A percentile compares a stretch with the other conserved stretches of the same genome.
These are phyloP conservation scores for Meganola albula DNA, from an alignment of 2,888 invertebrate genomes.

Conservation along the genomic window DNA sequence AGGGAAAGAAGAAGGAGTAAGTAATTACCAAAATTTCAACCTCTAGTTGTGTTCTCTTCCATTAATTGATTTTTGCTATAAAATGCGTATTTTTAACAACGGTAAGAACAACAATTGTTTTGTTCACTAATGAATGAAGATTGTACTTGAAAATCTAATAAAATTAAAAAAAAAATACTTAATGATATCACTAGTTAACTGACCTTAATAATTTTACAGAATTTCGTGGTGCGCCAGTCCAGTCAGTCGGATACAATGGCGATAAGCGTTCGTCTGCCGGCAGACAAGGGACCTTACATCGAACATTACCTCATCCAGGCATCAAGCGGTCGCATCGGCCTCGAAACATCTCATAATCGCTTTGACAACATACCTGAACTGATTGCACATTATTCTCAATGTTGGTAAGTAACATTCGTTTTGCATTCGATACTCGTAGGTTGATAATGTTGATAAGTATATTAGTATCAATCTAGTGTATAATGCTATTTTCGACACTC, in stretches of 20 bases:
- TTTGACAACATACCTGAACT: conserved; percentile 95
- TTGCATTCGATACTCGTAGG: too few relatives aligned
- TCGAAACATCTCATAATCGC: conserved; percentile 95
- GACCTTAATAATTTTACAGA: conserved; percentile 74
- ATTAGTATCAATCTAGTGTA: too few relatives aligned
- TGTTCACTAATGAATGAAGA: too few relatives aligned
- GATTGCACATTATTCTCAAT: conserved; percentile 95
- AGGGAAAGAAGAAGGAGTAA: conserved; percentile 94
- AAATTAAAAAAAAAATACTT: too few relatives aligned
- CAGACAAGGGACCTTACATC: conserved; percentile 92
- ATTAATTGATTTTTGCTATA: too few relatives aligned
- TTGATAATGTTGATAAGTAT: too few relatives aligned
- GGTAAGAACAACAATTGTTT: too few relatives aligned
- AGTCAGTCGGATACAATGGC: conserved; percentile 97
- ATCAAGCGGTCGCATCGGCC: conserved; percentile 85
- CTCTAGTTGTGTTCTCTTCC: neutral
- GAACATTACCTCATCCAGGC: conserved; percentile 98
- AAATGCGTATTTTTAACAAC: too few relatives aligned
- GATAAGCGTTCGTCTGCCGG: conserved; percentile 92
- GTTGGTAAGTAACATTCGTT: conserved; percentile 85
- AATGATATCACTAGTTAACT: neutral
- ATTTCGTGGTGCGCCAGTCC: conserved; percentile 96
- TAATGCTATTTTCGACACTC: too few relatives aligned
- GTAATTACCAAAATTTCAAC: conserved; percentile 28
- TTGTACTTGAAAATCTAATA: too few relatives aligned